Percentiles rank a stretch among this genome's conserved stretches.
These are phyloP conservation scores for Athrips mouffetella DNA, from an alignment of 2,888 invertebrate species.

Conservation along the genomic window DNA sequence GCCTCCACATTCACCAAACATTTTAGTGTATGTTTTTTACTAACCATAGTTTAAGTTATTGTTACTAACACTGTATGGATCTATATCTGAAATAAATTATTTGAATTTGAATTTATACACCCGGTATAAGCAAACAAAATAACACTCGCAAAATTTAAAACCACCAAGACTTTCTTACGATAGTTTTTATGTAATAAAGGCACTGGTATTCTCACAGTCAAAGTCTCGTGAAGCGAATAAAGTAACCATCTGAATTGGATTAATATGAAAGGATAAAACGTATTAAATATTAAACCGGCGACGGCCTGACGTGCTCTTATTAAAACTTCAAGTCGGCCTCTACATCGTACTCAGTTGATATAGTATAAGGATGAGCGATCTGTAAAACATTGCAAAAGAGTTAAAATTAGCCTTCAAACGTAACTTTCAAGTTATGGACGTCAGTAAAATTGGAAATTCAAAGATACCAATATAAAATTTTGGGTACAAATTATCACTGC, in stretches of 20 bases:
- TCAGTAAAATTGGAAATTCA: no score
- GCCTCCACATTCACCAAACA: no score
- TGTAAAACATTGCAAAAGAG: no score
- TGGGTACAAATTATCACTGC: no score
- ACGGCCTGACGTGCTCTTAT: conserved; percentile 45
- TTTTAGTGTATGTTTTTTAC: no score
- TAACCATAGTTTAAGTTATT: no score
- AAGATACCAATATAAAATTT: no score
- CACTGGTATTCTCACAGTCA: not conserved
- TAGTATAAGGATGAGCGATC: not conserved
- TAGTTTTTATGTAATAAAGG: not conserved
- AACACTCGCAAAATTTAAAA: not conserved
- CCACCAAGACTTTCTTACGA: not conserved
- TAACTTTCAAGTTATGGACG: no score
- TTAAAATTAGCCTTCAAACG: no score
- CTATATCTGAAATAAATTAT: no score
- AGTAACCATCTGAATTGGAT: conserved; percentile 40
- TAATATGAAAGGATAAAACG: conserved; percentile 39
- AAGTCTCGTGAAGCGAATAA: conserved; percentile 29
- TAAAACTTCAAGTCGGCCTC: conserved; percentile 41
- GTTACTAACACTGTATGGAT: no score
- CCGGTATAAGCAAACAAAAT: not conserved
- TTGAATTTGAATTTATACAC: no score
- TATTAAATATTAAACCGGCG: conserved; percentile 41
- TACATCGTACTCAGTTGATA: conserved; percentile 2